These are phyloP conservation scores for Hirudo medicinalis DNA, from an alignment of 1,140 invertebrate genomes.

Conservation along the genomic window DNA sequence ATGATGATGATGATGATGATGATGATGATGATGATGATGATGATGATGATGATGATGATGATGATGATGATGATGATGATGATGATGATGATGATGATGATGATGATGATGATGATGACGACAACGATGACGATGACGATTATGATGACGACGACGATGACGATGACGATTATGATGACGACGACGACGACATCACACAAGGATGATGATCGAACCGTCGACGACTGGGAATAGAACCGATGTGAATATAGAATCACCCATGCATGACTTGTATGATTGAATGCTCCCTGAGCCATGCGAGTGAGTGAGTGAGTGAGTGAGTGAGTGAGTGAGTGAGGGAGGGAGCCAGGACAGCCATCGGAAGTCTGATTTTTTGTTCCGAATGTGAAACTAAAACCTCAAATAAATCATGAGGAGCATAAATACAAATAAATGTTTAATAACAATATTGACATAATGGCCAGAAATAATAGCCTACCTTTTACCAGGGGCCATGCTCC, in stretches of 20 bases:
- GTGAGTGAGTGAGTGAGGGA: slow-evolving; percentile 24
- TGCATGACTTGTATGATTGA: too few relatives aligned
- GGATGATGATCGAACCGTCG: slow-evolving; percentile 2
- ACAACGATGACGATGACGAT: slow-evolving; percentile 11
- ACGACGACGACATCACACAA: background rate
- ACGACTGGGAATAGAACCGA: slow-evolving; percentile 36
- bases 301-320: slow-evolving; percentile 25
- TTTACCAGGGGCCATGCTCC: too few relatives aligned
- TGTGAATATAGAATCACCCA: too few relatives aligned
- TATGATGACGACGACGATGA: background rate
- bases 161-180: slow-evolving; percentile 13
- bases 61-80: slow-evolving; percentile 58
- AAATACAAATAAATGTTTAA: too few relatives aligned
- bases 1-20: background rate
- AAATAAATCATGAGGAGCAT: too few relatives aligned
- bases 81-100: slow-evolving; percentile 69
- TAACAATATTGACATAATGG: too few relatives aligned
- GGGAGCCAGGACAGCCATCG: slow-evolving; percentile 16
- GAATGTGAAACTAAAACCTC: too few relatives aligned
- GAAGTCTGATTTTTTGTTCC: background rate
- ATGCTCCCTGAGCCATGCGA: slow-evolving; percentile 9
- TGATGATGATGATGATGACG: slow-evolving; percentile 15
- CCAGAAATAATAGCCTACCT: too few relatives aligned
- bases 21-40: slow-evolving; percentile 38
- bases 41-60: slow-evolving; percentile 65